These are phyloP conservation scores for Ctenicera cuprea DNA, from an alignment of 2,888 invertebrate species.

Conservation along the genomic window DNA sequence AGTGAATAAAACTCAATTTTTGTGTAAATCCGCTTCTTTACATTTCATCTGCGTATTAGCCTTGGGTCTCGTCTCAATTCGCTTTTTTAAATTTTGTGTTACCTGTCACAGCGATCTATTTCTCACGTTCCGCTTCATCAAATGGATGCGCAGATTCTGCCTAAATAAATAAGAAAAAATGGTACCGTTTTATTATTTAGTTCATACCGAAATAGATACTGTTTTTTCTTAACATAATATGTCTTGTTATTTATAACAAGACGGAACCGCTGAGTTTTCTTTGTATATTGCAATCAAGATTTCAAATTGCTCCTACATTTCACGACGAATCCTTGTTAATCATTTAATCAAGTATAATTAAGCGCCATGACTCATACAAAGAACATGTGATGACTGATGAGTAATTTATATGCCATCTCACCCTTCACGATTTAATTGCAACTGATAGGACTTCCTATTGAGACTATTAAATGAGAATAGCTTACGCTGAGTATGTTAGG, in stretches of 20 bases:
- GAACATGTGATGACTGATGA: slow-evolving; percentile 47
- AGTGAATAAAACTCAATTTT: slow-evolving; percentile 39
- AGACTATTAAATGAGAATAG: slow-evolving; percentile 24
- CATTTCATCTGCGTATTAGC: slow-evolving; percentile 43
- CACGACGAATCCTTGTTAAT: slow-evolving; percentile 22
- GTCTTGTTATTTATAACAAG: too few relatives aligned
- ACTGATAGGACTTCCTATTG: slow-evolving; percentile 44
- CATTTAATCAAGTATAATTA: slow-evolving; percentile 32
- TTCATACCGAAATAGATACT: too few relatives aligned
- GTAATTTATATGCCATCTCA: slow-evolving; percentile 43
- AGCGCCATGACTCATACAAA: slow-evolving; percentile 41
- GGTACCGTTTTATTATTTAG: too few relatives aligned
- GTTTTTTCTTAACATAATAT: too few relatives aligned
- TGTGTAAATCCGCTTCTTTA: slow-evolving; percentile 37
- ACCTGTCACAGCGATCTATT: slow-evolving; percentile 27
- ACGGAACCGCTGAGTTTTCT: not conserved
- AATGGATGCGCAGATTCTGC: too few relatives aligned
- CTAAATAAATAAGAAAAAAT: too few relatives aligned
- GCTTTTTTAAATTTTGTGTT: slow-evolving; percentile 38
- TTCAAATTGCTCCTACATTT: not conserved
- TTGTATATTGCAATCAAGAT: slow-evolving; percentile 13
- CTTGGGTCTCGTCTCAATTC: slow-evolving; percentile 34
- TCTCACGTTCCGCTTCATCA: slow-evolving; percentile 16
- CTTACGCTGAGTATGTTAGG: slow-evolving; percentile 17
- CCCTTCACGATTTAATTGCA: slow-evolving; percentile 43